Evolutionary conservation across 2,113 vertebrate species (phyloP), one percentile per base, ranked within the genome.

Genomic region (Cyprinus carpio): DNA sequence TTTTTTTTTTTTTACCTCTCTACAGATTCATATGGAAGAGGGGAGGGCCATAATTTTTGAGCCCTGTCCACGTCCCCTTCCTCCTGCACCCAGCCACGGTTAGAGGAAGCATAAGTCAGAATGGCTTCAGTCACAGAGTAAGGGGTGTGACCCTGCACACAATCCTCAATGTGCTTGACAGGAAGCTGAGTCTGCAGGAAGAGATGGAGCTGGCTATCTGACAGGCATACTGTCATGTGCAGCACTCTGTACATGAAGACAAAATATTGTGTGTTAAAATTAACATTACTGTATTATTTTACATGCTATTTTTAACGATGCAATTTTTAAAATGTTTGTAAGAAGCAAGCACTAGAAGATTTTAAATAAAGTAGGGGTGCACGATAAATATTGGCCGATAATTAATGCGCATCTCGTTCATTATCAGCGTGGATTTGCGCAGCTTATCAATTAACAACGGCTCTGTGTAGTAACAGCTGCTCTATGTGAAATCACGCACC

Each of bases 131-230:
- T 97, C 82, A 98, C 97, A 0, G 94, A 93, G 93, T 93, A 94
- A 0, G 96, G 81, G 11, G 96, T 96, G 87, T 90, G 96, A 84
- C 98, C 98, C 74, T 96, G 96, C 34, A 98, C 96, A 0, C 97
- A 98, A 11, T 96, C 96, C 92, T 95, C 95, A 34, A 99, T 99
- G 94, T 98, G 96, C 0, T 95, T 92, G 0, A 97, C 90, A 0
- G 97, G 94, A 86, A 99, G 96, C 92, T 98, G 97, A 46, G 97
- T 99, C 95, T 99, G 98, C 91, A 99, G 95, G 93, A 99, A 99
- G 54, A 99, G 96, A 93, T 99, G 98, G 71, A 99, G 93, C 86
- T 97, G 97, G 92, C 98, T 99, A 94, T 99, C 98, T 0, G 98
- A 99, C 85, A 99, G 95, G 13, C 98, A 97, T 2, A 99, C 96